phyloP scores from a whole-genome alignment of 2,888 invertebrate species.

The Hyalella azteca region DNA sequence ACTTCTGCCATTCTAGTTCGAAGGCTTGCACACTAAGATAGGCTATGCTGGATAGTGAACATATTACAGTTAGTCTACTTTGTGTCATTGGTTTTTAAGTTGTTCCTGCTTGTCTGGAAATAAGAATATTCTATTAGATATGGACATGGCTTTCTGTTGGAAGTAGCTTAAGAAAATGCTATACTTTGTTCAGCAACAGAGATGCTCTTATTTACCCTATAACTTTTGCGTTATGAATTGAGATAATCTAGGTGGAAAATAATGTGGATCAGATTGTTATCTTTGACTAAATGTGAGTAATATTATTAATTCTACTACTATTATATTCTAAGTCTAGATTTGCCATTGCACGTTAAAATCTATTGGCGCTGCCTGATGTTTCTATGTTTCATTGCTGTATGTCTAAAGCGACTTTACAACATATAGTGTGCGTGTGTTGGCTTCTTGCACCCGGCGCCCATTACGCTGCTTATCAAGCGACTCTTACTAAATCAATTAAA shows the following conservation, averaged over 20 bases:
- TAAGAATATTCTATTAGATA: slow-evolving; percentile 5
- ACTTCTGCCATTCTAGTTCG: no score
- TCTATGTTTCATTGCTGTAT: background rate
- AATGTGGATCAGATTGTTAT: background rate
- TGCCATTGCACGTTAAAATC: background rate
- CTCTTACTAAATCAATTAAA: background rate
- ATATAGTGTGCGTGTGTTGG: background rate
- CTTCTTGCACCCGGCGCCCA: no score
- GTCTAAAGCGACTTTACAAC: background rate
- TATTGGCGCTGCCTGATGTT: background rate
- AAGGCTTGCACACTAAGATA: no score
- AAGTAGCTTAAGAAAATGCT: background rate
- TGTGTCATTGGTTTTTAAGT: no score
- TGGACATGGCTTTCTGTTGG: background rate
- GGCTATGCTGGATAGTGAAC: no score
- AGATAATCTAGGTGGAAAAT: background rate
- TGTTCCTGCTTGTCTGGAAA: background rate
- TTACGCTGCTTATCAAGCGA: no score
- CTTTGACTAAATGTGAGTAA: background rate
- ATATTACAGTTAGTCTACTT: no score
- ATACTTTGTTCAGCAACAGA: background rate
- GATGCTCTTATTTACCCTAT: background rate
- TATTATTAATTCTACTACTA: background rate
- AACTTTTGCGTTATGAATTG: background rate
- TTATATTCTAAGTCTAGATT: background rate